Conservation (phyloP, 2,113 vertebrate genomes). For the Rhagologus leucostigma region DNA sequence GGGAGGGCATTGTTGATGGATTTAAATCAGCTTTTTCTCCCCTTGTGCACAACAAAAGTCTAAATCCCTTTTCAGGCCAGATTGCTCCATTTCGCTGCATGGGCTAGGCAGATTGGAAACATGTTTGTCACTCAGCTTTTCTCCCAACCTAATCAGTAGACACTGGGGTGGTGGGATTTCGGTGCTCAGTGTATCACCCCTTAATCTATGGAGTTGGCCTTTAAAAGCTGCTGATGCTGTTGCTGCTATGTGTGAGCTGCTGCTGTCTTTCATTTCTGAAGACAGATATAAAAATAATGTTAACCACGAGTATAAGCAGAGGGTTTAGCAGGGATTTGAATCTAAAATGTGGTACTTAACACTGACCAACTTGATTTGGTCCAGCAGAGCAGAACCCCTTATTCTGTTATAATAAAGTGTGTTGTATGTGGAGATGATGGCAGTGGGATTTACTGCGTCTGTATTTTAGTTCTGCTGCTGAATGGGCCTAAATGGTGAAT, state of each 20-base stretch:
- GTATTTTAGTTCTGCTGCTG: slow-evolving; percentile 53
- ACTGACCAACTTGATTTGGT: slow-evolving; percentile 68
- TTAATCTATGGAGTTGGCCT: slow-evolving; percentile 70
- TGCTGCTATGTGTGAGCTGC: slow-evolving; percentile 41
- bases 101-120: slow-evolving; percentile 76
- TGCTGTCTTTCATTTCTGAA: slow-evolving; percentile 72
- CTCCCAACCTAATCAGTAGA: slow-evolving; percentile 73
- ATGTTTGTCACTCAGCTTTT: slow-evolving; percentile 78
- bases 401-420: slow-evolving; percentile 68
- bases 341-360: slow-evolving; percentile 71
- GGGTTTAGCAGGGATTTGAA: slow-evolving; percentile 76
- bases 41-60: slow-evolving; percentile 74
- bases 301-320: slow-evolving; percentile 62
- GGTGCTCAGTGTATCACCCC: slow-evolving; percentile 52
- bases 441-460: slow-evolving; percentile 54
- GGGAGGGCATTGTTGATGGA: slow-evolving; percentile 74
- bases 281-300: slow-evolving; percentile 73
- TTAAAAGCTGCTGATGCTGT: slow-evolving; percentile 56
- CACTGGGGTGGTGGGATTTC: slow-evolving; percentile 59
- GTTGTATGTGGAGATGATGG: slow-evolving; percentile 44
- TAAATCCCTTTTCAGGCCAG: slow-evolving; percentile 78
- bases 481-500: slow-evolving; percentile 17
- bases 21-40: slow-evolving; percentile 74
- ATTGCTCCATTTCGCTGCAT: slow-evolving; percentile 78
- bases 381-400: slow-evolving; percentile 73